Evolutionary conservation across 2,113 vertebrate species (phyloP).

Genomic region (Grammomys dolichurus): DNA sequence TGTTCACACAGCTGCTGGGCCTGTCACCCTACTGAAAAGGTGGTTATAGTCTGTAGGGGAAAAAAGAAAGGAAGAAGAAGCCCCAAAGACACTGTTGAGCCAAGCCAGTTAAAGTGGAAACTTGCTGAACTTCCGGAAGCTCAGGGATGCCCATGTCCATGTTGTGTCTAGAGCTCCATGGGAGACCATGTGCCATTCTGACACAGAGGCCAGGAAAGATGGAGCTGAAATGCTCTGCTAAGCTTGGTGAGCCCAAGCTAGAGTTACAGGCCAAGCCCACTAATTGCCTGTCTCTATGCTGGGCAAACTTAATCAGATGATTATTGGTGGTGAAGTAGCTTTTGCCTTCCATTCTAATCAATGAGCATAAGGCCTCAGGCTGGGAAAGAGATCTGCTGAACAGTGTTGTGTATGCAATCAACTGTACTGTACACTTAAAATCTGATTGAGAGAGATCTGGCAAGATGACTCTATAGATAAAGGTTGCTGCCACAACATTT

Average conservation of each 20-base stretch:
- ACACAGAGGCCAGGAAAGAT: neutral
- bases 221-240: neutral
- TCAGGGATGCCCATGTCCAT: neutral
- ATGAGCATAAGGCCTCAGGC: neutral
- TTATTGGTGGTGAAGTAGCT: conserved; percentile 95
- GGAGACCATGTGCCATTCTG: neutral
- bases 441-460: neutral
- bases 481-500: neutral
- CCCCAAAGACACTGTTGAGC: conserved; percentile 94
- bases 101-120: neutral
- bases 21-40: conserved; percentile 95
- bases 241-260: conserved; percentile 84
- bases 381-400: neutral
- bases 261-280: conserved; percentile 98
- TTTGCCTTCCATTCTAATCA: conserved; percentile 93
- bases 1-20: conserved; percentile 90
- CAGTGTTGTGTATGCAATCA: neutral
- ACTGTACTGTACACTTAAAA: neutral
- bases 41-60: conserved; percentile 95
- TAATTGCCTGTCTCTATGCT: conserved; percentile 97
- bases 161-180: neutral
- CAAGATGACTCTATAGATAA: neutral
- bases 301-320: conserved; percentile 97
- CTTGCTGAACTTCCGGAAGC: neutral
- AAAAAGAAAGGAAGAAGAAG: conserved; percentile 95